A percentile compares a stretch with the other conserved stretches of the same genome.
Conservation (phyloP, 2,888 invertebrate species). For the Drosophila stalkeri region DNA sequence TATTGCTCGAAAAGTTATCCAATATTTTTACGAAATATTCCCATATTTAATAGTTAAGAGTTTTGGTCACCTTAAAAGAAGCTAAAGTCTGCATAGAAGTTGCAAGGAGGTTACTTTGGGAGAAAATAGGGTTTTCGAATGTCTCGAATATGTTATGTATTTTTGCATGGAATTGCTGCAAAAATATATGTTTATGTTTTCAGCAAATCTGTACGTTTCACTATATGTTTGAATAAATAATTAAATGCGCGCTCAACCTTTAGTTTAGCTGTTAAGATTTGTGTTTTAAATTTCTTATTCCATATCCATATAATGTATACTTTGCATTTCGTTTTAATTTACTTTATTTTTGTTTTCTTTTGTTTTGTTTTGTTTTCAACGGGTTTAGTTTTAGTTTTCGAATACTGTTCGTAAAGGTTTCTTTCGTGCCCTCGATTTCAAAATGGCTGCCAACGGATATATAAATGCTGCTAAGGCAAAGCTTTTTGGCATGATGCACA, state of each 20-base stretch:
- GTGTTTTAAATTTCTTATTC: constrained; percentile 8
- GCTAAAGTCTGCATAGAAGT: constrained; percentile 49
- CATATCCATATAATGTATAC: constrained; percentile 49
- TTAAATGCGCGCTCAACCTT: constrained; percentile 80
- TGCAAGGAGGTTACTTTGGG: constrained; percentile 36
- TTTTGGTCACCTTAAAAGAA: constrained; percentile 61
- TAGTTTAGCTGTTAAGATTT: constrained; percentile 50
- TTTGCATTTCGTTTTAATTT: constrained; percentile 13
- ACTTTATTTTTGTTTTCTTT: constrained; percentile 4
- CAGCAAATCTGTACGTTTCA: constrained; percentile 40
- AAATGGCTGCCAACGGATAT: constrained; percentile 59
- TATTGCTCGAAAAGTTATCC: constrained; percentile 74
- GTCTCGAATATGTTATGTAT: constrained; percentile 2
- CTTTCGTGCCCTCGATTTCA: constrained; percentile 34
- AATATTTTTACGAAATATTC: constrained; percentile 57
- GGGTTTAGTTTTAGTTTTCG: constrained; percentile 45
- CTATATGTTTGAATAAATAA: constrained; percentile 47
- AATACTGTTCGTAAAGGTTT: constrained; percentile 75
- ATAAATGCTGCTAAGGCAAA: constrained; percentile 60
- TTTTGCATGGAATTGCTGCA: constrained; percentile 19
- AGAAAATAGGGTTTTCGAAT: constrained; percentile 27
- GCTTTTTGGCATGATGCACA: constrained; percentile 39
- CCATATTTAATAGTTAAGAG: constrained; percentile 51
- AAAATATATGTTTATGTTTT: constrained; percentile 42
- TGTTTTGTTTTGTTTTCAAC: neutral